phyloP scores from a whole-genome alignment of 2,797 vertebrate species.

The Florisuga fusca region DNA sequence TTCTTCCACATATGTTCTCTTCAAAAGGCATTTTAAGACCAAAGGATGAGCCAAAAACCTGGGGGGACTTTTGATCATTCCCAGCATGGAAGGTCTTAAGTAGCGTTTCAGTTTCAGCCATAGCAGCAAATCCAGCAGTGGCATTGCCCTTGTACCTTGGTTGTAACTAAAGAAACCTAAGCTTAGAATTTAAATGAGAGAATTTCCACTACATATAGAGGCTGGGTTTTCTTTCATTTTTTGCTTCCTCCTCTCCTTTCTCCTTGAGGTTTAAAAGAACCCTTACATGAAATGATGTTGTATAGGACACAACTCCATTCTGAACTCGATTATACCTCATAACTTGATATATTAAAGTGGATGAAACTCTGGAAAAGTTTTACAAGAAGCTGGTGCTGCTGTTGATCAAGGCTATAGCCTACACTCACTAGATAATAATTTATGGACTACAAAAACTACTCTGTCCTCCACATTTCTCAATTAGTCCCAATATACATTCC shows the following conservation, averaged over 20 bases:
- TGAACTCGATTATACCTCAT: not conserved
- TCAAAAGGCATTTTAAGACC: slow-evolving; percentile 57
- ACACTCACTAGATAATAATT: not conserved
- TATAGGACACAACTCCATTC: not conserved
- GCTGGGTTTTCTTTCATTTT: not conserved
- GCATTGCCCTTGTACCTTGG: not conserved
- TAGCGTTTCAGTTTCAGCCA: slow-evolving; percentile 23
- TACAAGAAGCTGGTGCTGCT: not conserved
- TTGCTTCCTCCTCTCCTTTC: not conserved
- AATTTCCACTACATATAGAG: not conserved
- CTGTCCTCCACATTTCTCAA: not conserved
- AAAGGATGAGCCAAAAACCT: slow-evolving; percentile 66
- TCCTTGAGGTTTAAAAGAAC: not conserved
- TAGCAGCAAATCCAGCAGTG: not conserved
- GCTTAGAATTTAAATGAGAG: slow-evolving; percentile 12
- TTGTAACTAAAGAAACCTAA: not conserved
- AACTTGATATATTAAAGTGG: not conserved
- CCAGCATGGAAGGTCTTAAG: slow-evolving; percentile 43
- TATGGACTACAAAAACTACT: not conserved
- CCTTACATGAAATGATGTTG: not conserved
- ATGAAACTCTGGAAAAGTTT: slow-evolving; percentile 19
- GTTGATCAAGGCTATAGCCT: slow-evolving; percentile 9
- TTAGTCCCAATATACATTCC: not conserved
- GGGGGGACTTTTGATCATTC: slow-evolving; percentile 61
- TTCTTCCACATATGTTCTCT: slow-evolving; percentile 58